Percentiles rank a stretch among this genome's conserved stretches.
phyloP scores from a whole-genome alignment of 2,797 vertebrate genomes.

The Eulemur coronatus region DNA sequence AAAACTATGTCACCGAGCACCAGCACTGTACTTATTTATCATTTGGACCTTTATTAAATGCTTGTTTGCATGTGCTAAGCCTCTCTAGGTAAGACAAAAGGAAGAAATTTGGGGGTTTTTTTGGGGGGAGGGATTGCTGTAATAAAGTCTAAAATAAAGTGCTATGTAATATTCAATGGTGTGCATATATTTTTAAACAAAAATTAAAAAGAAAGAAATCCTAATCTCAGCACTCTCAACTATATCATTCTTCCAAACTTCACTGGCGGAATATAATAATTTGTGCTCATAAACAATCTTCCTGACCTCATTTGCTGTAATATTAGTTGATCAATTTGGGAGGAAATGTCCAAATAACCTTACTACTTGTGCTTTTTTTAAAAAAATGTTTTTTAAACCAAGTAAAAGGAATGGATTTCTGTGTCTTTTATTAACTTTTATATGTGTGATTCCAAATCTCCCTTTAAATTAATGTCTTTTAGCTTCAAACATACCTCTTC shows the following conservation, averaged over 20 bases:
- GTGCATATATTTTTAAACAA: not conserved
- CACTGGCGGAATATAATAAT: not conserved
- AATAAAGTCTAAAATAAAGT: constrained; percentile 28
- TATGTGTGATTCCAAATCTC: constrained; percentile 72
- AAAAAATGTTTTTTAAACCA: constrained; percentile 11
- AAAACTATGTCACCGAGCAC: not conserved
- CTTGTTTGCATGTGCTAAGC: constrained; percentile 31
- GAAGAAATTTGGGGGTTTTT: not conserved
- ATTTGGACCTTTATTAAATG: constrained; percentile 10
- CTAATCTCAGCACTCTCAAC: not conserved
- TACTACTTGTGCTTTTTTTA: not conserved
- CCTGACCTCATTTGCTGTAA: constrained; percentile 26
- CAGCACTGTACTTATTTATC: not conserved
- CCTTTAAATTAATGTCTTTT: constrained; percentile 76
- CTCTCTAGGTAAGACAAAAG: not conserved
- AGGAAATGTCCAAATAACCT: constrained; percentile 20
- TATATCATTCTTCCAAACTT: not conserved
- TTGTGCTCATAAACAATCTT: not conserved
- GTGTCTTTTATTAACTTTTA: constrained; percentile 67
- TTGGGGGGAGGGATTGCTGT: not conserved
- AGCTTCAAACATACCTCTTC: constrained; percentile 80
- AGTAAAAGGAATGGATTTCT: constrained; percentile 29
- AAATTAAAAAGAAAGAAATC: constrained; percentile 32
- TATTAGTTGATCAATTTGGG: not conserved
- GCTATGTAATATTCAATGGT: not conserved